Evolutionary conservation across 1,140 invertebrate species (phyloP).

Genomic region (Potamilus streckersoni): DNA sequence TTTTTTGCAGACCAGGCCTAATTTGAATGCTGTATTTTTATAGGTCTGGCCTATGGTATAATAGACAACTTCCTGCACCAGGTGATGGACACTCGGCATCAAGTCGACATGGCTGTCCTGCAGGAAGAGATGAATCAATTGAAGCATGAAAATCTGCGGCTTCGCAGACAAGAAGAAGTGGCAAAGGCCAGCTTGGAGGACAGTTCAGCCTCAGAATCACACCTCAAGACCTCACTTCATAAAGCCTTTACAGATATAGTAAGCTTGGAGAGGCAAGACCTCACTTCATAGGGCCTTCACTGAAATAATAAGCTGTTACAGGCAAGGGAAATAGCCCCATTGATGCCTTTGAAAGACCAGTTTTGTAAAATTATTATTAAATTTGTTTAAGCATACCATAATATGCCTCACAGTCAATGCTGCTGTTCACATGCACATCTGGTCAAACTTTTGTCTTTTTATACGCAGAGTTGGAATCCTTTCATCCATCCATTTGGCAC

Average conservation of each 20-base stretch:
- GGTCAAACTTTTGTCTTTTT: too few species aligned
- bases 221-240: conserved; percentile 51
- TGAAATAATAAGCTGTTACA: conserved; percentile 53
- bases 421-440: too few species aligned
- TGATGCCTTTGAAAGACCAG: too few species aligned
- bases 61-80: conserved; percentile 30
- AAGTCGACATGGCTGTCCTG: conserved; percentile 24
- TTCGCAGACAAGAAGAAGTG: conserved; percentile 33
- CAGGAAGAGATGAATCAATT: conserved; percentile 32
- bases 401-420: too few species aligned
- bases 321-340: conserved; percentile 3
- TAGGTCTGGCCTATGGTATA: conserved; percentile 35
- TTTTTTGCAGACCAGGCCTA: neutral
- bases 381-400: too few species aligned
- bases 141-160: conserved; percentile 36
- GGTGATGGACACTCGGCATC: conserved; percentile 17
- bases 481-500: too few species aligned
- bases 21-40: conserved; percentile 2
- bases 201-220: conserved; percentile 45
- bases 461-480: too few species aligned
- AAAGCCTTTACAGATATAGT: conserved; percentile 62
- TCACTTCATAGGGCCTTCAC: conserved; percentile 55
- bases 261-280: conserved; percentile 34
- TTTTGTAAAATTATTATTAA: too few species aligned
- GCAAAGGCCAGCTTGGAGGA: conserved; percentile 36